Evolutionary conservation across 2,797 vertebrate species (phyloP).

Genomic region (Neosilurus mollespiculum): DNA sequence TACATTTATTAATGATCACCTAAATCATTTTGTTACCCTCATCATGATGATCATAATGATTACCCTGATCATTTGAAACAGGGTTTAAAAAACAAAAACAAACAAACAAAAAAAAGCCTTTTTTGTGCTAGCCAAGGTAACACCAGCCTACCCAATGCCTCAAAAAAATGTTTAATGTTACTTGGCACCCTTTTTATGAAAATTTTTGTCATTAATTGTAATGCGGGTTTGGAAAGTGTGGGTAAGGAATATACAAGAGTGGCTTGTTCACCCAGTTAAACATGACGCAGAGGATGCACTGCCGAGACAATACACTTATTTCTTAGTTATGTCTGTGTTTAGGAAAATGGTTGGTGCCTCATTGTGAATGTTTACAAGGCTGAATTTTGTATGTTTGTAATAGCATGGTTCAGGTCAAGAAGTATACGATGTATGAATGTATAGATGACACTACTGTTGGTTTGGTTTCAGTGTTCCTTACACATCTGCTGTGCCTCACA

Average conservation of each 20-base stretch:
- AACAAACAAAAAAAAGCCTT: not conserved
- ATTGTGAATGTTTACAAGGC: constrained; percentile 50
- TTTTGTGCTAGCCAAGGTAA: not conserved
- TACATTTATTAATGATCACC: not conserved
- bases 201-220: not conserved
- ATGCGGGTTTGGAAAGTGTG: not conserved
- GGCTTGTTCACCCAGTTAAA: constrained; percentile 19
- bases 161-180: no score
- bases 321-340: constrained; percentile 4
- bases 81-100: no score
- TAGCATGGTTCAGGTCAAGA: constrained; percentile 58
- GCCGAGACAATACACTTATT: constrained; percentile 30
- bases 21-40: not conserved
- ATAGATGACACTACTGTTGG: constrained; percentile 59
- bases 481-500: constrained; percentile 79
- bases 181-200: not conserved
- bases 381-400: constrained; percentile 46
- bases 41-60: no score
- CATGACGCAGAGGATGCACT: constrained; percentile 36
- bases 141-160: not conserved
- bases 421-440: constrained; percentile 70
- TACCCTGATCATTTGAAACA: not conserved
- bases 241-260: not conserved
- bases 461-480: constrained; percentile 69
- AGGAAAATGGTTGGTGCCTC: constrained; percentile 52